Base-by-base conservation (phyloP, 2,797 vertebrate genomes). In the Pantherophis vulpinus region DNA sequence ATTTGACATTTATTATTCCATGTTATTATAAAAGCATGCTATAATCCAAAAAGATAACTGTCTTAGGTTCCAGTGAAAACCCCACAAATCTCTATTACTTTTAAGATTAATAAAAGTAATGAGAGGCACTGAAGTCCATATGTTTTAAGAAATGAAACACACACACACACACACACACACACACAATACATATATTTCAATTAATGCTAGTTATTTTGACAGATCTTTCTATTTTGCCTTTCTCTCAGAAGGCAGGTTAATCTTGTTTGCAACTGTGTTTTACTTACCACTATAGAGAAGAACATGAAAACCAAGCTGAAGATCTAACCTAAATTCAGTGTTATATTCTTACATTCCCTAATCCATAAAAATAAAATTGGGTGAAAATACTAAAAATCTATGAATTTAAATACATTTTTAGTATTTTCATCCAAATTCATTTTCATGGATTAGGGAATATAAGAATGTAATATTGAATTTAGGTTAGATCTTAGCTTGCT, bases 181-280 rank as follows among this genome's bases (percentile, higher is more conserved):
- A 37, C 37, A 37, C 37, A 37, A 37, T 37, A 37, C 32, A 32
- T 2, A 37, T 56, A 91, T 51, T 83, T 29, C 56, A 25, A 60
- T 14, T 23, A 32, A 61, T 74, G 20, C 3, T 32, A 61, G 54
- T 90, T 51, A 16, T 63, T 89, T 59, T 88, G 70, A 86, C 12
- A 89, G 51, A 27, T 51, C 42, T 23, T 29, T 92, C n/a, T 66
- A 47, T 56, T 94, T 93, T 92, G 92, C 10, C 32, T 59, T 63
- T 66, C 59, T 25, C 74, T 92, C 0, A 90, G 16, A 27, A 88
- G 42, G n/a, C 32, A 59, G 7, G n/a, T 20, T 74, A 88, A 51
- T 13, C 42, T 60, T 89, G 56, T 83, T 47, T 58, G 29, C 29
- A 59, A 89, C 1, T 27, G 16, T 6, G 56, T 8, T 23, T 12